Evolutionary conservation across 2,113 vertebrate species (phyloP).

Genomic region (Chloebia gouldiae): DNA sequence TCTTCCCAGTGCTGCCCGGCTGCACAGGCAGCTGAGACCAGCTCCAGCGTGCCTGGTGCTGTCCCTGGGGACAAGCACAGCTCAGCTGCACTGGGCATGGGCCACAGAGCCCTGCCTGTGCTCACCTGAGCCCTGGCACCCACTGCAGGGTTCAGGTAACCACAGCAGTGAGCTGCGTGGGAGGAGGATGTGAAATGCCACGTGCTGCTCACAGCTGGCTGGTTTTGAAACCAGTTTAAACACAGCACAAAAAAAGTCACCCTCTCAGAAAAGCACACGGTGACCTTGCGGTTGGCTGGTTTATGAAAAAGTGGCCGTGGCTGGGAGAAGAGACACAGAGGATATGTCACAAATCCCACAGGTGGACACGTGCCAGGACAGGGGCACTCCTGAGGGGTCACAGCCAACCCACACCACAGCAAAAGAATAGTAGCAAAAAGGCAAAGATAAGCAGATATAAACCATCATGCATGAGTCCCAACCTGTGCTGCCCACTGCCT

Average conservation of each 20-base stretch:
- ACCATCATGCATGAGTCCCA: rapidly evolving
- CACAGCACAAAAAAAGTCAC: not conserved
- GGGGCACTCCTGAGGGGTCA: not conserved
- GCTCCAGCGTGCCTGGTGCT: not conserved
- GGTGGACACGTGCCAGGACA: not conserved
- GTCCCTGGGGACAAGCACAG: not conserved
- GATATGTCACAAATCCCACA: not conserved
- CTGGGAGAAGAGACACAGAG: not conserved
- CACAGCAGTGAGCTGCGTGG: not conserved
- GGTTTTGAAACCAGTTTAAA: not conserved
- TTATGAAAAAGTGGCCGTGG: not conserved
- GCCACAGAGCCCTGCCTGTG: rapidly evolving
- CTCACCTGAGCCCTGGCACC: conserved; percentile 2
- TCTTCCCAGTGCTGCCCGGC: conserved; percentile 16
- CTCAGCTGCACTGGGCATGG: not conserved
- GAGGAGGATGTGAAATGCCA: not conserved
- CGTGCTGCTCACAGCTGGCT: not conserved
- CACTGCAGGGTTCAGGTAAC: conserved; percentile 2
- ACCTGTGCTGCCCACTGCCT: not conserved
- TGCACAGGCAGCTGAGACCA: conserved; percentile 9
- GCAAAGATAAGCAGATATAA: not conserved
- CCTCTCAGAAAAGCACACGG: not conserved
- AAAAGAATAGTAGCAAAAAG: not conserved
- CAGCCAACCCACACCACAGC: rapidly evolving
- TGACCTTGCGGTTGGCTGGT: not conserved